Base-by-base conservation (phyloP, 2,797 vertebrate genomes). In the Scolopax bukidnonensis region DNA sequence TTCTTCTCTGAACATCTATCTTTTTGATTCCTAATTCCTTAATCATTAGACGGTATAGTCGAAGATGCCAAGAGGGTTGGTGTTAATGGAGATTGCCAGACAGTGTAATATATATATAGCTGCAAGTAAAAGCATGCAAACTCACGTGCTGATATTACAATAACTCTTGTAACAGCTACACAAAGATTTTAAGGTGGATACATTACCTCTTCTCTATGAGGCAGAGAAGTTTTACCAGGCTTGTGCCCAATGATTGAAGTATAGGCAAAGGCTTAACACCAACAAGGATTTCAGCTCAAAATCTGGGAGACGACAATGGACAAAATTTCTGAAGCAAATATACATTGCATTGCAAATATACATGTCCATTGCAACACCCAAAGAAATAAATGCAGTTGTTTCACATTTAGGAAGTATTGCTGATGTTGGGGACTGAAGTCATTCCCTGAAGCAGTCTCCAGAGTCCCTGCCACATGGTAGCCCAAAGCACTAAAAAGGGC, bases 21-120 rank as follows among this genome's bases (percentile, higher is more conserved):
- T 61, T 65, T 78, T 63, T 24, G 13, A 63, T 36, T 84, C 20
- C 14, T 4, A 14, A 27, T 63, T 81, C 67, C 40, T 68, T 43
- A 45, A 51, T 51, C 27, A 28, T 50, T 18, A 48, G 8, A 50
- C 6, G 4, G 13, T 38, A 40, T 2, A 32, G 43, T 68, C 5
- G 68, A 75, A 84, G 59, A 32, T 4, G 36, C n/a, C 5, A 18
- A 80, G 15, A 10, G 28, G n/a, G 16, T 2, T 85, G 21, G 9
- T 3, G 2, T 27, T 56, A 74, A 73, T 9, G 36, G 15, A 77
- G 68, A 65, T 11, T 70, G 32, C 12, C 25, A 88, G 20, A 25
- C 4, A 61, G 9, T 33, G 6, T 56, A 74, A 54, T 13, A 73
- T 0, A 27, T 0, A 27, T 3, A 27, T 2, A 61, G 24, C 53